Evolutionary conservation across 2,888 invertebrate species (phyloP), one percentile per base, ranked within the genome.

Genomic region (Eumerus sabulonum): DNA sequence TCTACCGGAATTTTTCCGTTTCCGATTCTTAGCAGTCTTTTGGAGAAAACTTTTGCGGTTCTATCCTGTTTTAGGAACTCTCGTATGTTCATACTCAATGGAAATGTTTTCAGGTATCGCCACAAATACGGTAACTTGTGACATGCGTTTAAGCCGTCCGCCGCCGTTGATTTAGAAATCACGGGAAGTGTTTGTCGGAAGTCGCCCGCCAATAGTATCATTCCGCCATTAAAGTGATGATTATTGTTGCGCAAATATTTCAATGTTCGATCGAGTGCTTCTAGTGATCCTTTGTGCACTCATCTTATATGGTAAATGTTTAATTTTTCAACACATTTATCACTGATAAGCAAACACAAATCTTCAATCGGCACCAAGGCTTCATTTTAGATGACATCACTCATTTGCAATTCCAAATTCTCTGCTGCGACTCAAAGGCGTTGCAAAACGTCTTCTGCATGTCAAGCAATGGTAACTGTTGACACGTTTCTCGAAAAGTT

Each of bases 381-480:
- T 36, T 36, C 5, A 9, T 36, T 36, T 5, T 36, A 36, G 36
- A n/a, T n/a, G n/a, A n/a, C n/a, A n/a, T n/a, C n/a, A n/a, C n/a
- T n/a, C n/a, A n/a, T n/a, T n/a, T n/a, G n/a, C n/a, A n/a, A n/a
- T n/a, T n/a, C n/a, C n/a, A n/a, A n/a, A n/a, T n/a, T 36, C 11
- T 63, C 18, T n/a, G n/a, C n/a, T n/a, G 12, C 9, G 42, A 12
- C 42, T 42, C 42, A n/a, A 42, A 42, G n/a, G n/a, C 42, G 48
- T 16, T 48, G 48, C 35, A 9, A 19, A 36, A 36, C 11, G 36
- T 36, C 36, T 19, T 16, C 11, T 45, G 48, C 48, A 48, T 18
- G 56, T 50, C 48, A 60, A 36, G 16, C 17, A 60, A 47, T 60
- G 35, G 35, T 36, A 51, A 38, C 50, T 51, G 40, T 59, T 36